Base-by-base conservation (phyloP, 1,140 invertebrate species). In the Samia ricini region DNA sequence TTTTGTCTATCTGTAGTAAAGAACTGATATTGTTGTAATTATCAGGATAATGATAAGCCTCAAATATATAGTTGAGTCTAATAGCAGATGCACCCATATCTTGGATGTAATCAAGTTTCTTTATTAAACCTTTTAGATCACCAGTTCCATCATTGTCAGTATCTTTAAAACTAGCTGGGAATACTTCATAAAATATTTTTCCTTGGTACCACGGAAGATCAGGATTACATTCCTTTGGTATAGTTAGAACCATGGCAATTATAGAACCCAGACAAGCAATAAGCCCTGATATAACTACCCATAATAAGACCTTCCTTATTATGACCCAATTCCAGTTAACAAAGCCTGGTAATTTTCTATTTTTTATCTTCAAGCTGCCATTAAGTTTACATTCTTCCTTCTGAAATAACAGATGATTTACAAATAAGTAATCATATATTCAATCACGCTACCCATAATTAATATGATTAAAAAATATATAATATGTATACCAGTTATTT, bases 311-410 rank as follows among this genome's bases (percentile, higher is more conserved):
- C 77, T 94, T 94, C 57, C 95, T 89, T 64, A 96, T 96, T 0
- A 95, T 66, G 0, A 92, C 92, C 95, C 95, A 96, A 79, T 96
- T 96, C 95, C 95, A 96, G 56, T 93, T 94, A 64, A 95, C 94
- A 77, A 96, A 96, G 64, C 71, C 83, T 12, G 92, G 92, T 52
- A 91, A 68, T 66, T 91, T 90, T 63, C 83, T 78, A 48, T 84
- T 79, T 36, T 68, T 81, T 19, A 76, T 58, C 68, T 77, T 80
- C 26, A 84, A 64, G 57, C 76, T 85, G n/a, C 89, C 85, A 77
- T 89, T 83, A 6, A 85, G 66, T 66, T 90, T 91, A 48, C 81
- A 77, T 64, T 80, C 74, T 74, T 91, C 89, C 63, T 76, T 81
- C 89, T 91, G 74, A 61, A 85, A 89, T 68, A 72, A 68, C 54